phyloP scores from a whole-genome alignment of 2,113 vertebrate genomes.

The Dermatemys mawii region DNA sequence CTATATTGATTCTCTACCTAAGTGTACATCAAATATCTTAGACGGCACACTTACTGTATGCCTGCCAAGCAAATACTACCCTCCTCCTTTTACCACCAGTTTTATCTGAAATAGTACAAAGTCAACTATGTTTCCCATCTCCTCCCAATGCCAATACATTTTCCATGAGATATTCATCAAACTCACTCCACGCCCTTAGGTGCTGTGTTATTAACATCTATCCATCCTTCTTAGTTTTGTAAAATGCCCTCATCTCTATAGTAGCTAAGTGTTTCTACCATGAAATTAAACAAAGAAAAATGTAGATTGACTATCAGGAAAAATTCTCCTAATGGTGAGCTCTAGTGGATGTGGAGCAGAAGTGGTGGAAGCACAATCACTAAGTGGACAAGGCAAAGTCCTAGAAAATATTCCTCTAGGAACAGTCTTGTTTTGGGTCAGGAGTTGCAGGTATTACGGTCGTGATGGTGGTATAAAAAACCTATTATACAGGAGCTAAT shows the following conservation, averaged over 20 bases:
- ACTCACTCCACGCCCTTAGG: background rate
- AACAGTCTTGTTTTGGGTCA: too few relatives aligned
- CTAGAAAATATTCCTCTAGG: too few relatives aligned
- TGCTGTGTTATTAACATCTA: background rate
- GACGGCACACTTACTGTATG: background rate
- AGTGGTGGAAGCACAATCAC: background rate
- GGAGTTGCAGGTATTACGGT: too few relatives aligned
- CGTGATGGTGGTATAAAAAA: too few relatives aligned
- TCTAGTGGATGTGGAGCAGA: background rate
- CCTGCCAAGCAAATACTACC: background rate
- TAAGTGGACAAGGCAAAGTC: background rate
- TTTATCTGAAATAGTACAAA: background rate
- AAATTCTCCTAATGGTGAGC: background rate
- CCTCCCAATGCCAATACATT: background rate
- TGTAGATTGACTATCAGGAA: background rate
- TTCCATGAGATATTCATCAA: background rate
- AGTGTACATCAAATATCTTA: background rate
- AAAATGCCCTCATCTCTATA: too few relatives aligned
- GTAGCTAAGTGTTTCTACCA: background rate
- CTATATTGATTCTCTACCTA: background rate
- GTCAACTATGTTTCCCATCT: background rate
- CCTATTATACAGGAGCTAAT: too few relatives aligned
- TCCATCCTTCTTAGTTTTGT: background rate
- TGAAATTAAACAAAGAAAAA: background rate
- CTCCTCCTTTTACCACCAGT: background rate